A percentile compares a stretch with the other conserved stretches of the same genome.
Conservation (phyloP, 2,797 vertebrate species). For the Cossypha dichroa region DNA sequence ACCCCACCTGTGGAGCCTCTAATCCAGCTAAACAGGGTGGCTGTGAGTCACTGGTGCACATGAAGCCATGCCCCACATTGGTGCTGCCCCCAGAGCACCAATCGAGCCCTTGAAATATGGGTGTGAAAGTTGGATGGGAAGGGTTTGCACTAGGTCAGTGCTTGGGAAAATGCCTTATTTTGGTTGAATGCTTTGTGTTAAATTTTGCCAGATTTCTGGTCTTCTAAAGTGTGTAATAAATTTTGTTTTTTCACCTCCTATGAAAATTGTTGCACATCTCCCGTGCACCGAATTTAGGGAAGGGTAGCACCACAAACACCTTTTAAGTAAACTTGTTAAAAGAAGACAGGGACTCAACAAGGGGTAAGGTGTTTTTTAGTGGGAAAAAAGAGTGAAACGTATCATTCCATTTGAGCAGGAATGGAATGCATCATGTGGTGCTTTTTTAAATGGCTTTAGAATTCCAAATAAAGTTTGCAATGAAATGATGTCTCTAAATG, state of each 20-base stretch:
- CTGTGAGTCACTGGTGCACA: neutral
- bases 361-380: neutral
- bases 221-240: neutral
- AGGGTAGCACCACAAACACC: neutral
- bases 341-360: accelerated
- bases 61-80: too few relatives aligned
- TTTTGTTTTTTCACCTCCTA: neutral
- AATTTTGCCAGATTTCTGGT: neutral
- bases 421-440: neutral
- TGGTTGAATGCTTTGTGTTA: neutral
- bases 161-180: neutral
- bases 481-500: neutral
- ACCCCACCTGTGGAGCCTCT: neutral
- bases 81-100: accelerated
- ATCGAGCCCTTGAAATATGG: accelerated
- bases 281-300: accelerated
- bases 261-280: neutral
- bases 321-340: neutral
- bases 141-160: neutral
- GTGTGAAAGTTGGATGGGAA: neutral
- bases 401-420: neutral
- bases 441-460: neutral
- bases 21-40: neutral
- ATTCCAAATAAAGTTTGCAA: neutral
- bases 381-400: neutral